Base-by-base conservation (phyloP, 2,113 vertebrate genomes). In the Numida meleagris region DNA sequence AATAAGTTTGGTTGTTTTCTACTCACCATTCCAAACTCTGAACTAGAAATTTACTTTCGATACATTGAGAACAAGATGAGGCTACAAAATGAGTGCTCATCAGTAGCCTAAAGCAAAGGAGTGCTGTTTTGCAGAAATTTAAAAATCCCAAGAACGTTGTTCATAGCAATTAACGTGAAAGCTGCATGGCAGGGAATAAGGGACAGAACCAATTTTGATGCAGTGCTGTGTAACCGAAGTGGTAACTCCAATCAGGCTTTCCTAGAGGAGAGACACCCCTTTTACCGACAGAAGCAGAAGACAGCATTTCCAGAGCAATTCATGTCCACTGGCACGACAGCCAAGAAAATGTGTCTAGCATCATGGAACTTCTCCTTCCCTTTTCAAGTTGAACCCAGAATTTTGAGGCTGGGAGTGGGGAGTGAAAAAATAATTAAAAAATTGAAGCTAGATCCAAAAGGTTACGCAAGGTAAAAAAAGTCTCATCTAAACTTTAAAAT, bases 291-390 rank as follows among this genome's bases (percentile, higher is more conserved):
- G 12, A 23, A 71, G 65, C 25, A 71, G 9, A 19, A 88, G 29
- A 66, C 42, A 55, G 1, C 17, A 82, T 36, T 63, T 93, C 50
- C 42, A 67, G 4, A 4, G 4, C 43, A 80, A 79, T 16, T 85
- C 1, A 0, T 10, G 57, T 8, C 45, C 40, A 38, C 9, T 25
- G 23, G 34, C 33, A 59, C 3, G 5, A 61, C 15, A 10, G 40
- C 15, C 66, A 48, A 31, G 16, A 74, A 94, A 88, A 82, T 3
- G 31, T 9, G 29, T 36, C 23, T 40, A 77, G 17, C 14, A 31
- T 9, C 40, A 11, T 7, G 34, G 14, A 86, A 72, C 57, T 73
- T 70, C 27, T 71, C 21, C 6, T 18, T 3, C 19, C 4, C 9
- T 50, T 84, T 68, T 36, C 34, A 77, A 90, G 55, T 7, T 36